Evolutionary conservation across 1,140 invertebrate species (phyloP).

Genomic region (Ephestia elutella): DNA sequence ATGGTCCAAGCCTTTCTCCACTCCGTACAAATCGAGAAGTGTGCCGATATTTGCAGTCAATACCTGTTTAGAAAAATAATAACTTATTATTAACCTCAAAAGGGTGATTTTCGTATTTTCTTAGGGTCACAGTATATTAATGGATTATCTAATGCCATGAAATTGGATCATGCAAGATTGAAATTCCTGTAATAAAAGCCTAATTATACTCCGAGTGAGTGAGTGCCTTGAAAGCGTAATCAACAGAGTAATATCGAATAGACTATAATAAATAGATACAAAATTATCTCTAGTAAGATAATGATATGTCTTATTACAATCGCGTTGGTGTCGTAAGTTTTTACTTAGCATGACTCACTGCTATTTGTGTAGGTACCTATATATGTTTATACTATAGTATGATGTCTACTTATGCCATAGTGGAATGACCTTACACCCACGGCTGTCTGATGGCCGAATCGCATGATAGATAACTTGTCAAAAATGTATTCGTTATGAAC

Average conservation of each 20-base stretch:
- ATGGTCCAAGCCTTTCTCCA: conserved; percentile 85
- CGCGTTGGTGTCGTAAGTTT: not conserved
- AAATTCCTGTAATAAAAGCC: no score
- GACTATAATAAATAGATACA: no score
- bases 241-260: no score
- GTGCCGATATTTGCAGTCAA: conserved; percentile 83
- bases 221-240: no score
- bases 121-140: no score
- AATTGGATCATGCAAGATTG: no score
- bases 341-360: not conserved
- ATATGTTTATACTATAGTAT: not conserved
- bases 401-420: not conserved
- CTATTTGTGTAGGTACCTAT: not conserved
- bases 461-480: not conserved
- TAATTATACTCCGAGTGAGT: no score
- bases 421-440: conserved; percentile 3
- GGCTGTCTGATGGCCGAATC: not conserved
- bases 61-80: conserved; percentile 73
- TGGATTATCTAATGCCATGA: no score
- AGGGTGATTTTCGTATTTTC: no score
- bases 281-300: no score
- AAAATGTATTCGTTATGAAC: not conserved
- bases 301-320: not conserved
- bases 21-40: conserved; percentile 81
- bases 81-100: no score